Percentiles rank a stretch among this genome's conserved stretches.
Conservation (phyloP, 1,140 invertebrate genomes). For the Trichomalopsis sarcophagae region DNA sequence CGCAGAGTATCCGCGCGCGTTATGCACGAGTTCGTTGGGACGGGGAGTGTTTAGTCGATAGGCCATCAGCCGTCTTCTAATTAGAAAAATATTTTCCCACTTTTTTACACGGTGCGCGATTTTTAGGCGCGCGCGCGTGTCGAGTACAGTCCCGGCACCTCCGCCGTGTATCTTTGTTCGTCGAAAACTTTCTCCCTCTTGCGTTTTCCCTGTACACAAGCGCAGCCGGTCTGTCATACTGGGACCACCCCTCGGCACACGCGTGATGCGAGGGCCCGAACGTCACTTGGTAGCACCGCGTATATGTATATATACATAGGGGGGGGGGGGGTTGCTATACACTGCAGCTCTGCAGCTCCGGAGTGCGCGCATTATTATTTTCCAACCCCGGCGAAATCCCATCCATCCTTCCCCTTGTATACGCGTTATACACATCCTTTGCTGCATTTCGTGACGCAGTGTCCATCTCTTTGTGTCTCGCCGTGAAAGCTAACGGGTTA, state of each 20-base stretch:
- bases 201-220: neutral
- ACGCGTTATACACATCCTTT: conserved; percentile 5
- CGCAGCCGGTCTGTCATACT: conserved; percentile 35
- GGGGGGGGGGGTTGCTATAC: neutral
- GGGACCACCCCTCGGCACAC: conserved; percentile 46
- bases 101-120: neutral
- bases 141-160: neutral
- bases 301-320: neutral
- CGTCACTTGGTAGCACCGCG: neutral
- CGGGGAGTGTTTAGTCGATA: neutral
- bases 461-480: neutral
- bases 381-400: conserved; percentile 36
- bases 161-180: neutral
- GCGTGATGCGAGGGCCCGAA: conserved; percentile 45
- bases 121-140: conserved; percentile 34
- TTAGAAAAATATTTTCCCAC: neutral
- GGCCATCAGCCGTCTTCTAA: neutral
- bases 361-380: conserved; percentile 32
- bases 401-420: neutral
- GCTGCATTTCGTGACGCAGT: neutral
- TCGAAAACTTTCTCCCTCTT: neutral
- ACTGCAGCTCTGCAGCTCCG: neutral
- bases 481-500: conserved; percentile 29
- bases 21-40: too few relatives aligned
- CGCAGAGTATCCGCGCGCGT: too few relatives aligned